Base-by-base conservation (phyloP, 2,113 vertebrate species). In the Brachyhypopomus occidentalis region DNA sequence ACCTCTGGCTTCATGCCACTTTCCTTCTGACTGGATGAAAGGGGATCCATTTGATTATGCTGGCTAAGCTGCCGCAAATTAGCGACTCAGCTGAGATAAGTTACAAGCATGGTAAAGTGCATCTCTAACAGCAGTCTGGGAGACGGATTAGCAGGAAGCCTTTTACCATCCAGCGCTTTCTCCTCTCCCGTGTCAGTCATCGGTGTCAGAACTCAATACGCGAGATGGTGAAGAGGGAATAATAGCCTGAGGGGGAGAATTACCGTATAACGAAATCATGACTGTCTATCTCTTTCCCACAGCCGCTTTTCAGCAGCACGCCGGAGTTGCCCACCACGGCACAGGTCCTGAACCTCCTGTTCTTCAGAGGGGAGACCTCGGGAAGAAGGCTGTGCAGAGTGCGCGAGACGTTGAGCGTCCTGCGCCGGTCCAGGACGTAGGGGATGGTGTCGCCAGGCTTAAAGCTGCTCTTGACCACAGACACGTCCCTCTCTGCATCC, bases 311-410 rank as follows among this genome's bases (percentile, higher is more conserved):
- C 25, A 96, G 91, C 45, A 96, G 94, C 79, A 96, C 92, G 22
- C 95, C 95, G 22, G 95, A 96, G 89, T 96, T 96, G 23, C 95
- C 95, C 87, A 96, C 95, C 72, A 96, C 95, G 0, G 95, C 94
- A 74, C 95, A 96, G 3, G 93, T 94, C 85, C 92, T 95, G 90
- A 96, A 96, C 36, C 94, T 89, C 16, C 92, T 94, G 80, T 95
- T 96, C 88, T 96, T 96, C 91, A 96, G 95, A 0, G 95, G 95
- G 2, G 95, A 96, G 70, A 96, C 92, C 87, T 96, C 95, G 19
- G 95, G 95, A 3, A 96, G 91, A 83, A 96, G 94, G 34, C 93
- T 95, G 72, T 96, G 95, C 22, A 96, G 91, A 83, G 95, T 86
- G 55, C 86, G 93, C 59, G 95, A 96, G 84, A 96, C 92, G 58